These are phyloP conservation scores for Drosophila gunungcola DNA, from an alignment of 1,140 invertebrate species.

Conservation along the genomic window DNA sequence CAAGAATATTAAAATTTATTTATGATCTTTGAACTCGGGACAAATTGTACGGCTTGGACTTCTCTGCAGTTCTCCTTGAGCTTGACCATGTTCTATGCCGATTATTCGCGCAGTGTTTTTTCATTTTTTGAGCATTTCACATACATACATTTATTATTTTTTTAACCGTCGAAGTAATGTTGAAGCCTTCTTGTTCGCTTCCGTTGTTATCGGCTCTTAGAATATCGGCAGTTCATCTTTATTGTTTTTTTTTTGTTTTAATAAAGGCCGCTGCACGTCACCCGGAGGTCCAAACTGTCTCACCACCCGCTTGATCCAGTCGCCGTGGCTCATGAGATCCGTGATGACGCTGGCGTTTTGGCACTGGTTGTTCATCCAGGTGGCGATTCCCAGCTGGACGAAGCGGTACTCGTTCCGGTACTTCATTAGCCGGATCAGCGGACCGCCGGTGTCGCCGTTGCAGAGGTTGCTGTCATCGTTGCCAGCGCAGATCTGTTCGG, in stretches of 20 bases:
- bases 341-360: not conserved
- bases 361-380: not conserved
- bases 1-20: not conserved
- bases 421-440: not conserved
- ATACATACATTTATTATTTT: no score
- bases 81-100: no score
- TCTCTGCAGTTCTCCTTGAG: no score
- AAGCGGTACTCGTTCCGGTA: not conserved
- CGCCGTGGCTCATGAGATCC: not conserved
- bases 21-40: not conserved
- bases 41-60: no score
- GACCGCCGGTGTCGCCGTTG: conserved; percentile 11
- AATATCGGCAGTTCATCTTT: no score
- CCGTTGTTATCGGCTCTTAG: no score
- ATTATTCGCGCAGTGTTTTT: no score
- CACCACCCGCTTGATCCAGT: conserved; percentile 15
- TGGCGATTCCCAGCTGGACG: conserved; percentile 27
- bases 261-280: not conserved
- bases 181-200: no score
- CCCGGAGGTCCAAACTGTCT: not conserved
- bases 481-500: conserved; percentile 10
- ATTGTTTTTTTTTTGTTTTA: no score
- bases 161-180: no score
- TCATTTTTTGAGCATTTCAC: no score
- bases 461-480: not conserved